Evolutionary conservation across 2,888 invertebrate species (phyloP), one percentile per base, ranked within the genome.

Genomic region (Zelleria hepariella): DNA sequence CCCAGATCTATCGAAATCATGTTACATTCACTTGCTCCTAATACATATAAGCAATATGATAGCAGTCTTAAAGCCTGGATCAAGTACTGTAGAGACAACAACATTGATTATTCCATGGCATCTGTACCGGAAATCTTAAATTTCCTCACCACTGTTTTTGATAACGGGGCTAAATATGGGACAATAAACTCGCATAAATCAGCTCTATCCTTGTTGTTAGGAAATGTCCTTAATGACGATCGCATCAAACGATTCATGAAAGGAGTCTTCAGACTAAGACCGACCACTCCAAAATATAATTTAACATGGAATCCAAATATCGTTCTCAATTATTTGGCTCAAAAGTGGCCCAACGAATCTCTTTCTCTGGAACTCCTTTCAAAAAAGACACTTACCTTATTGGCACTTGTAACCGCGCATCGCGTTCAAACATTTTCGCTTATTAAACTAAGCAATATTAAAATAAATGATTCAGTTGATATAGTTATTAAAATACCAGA

Each of bases 401-500:
- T 60, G 18, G 60, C 60, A 2, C 21, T 60, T 4, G 57, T 47
- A 23, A 60, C 57, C 0, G 57, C 60, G 6, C 60, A 60, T 21
- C 51, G 60, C 20, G 57, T 60, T 8, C 60, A 60, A 25, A 60
- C 60, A 10, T 26, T 57, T 51, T 51, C 57, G 3, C 5, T 23
- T n/a, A 60, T 57, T n/a, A n/a, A 18, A 5, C n/a, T 60, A 5
- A 42, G 18, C 8, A 60, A 60, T 25, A 60, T 60, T 7, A 5
- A 18, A 42, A 32, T 23, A 5, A 8, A 25, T 52, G 15, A 24
- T 18, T 3, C 42, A n/a, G 18, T 15, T 24, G 25, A 57, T 42
- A 25, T 60, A 2, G 7, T 27, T 24, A 60, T 60, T 1, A 60
- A 59, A 57, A 59, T 61, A 24, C 49, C 59, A 25, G 59, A 62